Evolutionary conservation across 2,888 invertebrate genomes (phyloP).

Genomic region (Pheosia gnoma): DNA sequence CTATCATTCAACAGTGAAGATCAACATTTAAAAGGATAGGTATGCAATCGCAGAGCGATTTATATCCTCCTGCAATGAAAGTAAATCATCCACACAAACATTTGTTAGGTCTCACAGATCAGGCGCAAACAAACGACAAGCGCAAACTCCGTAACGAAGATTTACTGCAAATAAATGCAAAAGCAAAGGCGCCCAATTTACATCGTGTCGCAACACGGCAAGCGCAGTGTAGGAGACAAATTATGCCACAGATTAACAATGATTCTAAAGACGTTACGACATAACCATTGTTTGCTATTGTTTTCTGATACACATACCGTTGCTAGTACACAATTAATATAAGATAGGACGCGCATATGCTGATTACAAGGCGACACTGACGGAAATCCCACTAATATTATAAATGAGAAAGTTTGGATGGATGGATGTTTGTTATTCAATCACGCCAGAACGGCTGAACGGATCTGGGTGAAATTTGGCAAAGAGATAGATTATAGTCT

Average conservation of each 20-base stretch:
- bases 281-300: constrained; percentile 55
- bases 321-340: constrained; percentile 44
- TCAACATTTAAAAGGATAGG: no score
- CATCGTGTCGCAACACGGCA: constrained; percentile 37
- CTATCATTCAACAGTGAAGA: background rate
- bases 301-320: constrained; percentile 48
- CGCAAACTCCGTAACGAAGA: constrained; percentile 5
- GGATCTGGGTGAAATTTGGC: no score
- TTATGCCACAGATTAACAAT: constrained; percentile 64
- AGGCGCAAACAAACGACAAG: constrained; percentile 11
- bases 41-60: no score
- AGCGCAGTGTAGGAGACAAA: constrained; percentile 64
- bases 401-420: no score
- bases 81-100: background rate
- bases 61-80: background rate
- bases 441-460: no score
- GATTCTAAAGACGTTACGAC: constrained; percentile 60
- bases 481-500: no score
- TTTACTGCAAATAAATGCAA: constrained; percentile 28
- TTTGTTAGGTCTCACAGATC: constrained; percentile 12
- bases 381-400: no score
- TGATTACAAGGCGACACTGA: background rate
- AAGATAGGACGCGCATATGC: constrained; percentile 19
- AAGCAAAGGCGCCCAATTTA: constrained; percentile 22
- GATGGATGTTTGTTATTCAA: no score